phyloP scores from a whole-genome alignment of 2,888 invertebrate species.

The Caprella mutica region DNA sequence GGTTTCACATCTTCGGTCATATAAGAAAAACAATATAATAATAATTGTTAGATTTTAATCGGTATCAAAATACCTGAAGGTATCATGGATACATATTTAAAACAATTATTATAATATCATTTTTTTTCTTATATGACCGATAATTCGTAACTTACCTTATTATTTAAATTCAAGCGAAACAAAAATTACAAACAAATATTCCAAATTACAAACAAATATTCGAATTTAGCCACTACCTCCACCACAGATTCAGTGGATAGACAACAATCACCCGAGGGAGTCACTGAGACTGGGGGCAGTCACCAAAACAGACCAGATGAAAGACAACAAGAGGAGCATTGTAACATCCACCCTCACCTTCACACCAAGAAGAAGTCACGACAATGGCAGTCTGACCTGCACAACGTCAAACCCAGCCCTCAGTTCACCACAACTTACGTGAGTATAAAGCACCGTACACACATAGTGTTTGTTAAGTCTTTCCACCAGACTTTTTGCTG shows the following conservation, averaged over 20 bases:
- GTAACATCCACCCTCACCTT: constrained; percentile 40
- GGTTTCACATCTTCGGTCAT: too few relatives aligned
- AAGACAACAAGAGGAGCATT: constrained; percentile 40
- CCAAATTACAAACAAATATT: background rate
- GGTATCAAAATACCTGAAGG: background rate
- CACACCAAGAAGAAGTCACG: constrained; percentile 39
- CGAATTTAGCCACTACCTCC: background rate
- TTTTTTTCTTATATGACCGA: background rate
- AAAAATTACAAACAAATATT: background rate
- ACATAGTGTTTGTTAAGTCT: too few relatives aligned
- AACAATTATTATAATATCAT: background rate
- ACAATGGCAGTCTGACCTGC: constrained; percentile 41
- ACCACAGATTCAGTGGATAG: constrained; percentile 32
- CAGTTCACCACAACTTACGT: constrained; percentile 37
- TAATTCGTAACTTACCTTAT: background rate
- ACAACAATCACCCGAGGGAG: constrained; percentile 14
- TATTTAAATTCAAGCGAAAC: background rate
- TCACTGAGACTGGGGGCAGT: constrained; percentile 11
- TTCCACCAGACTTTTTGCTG: too few relatives aligned
- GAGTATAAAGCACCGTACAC: too few relatives aligned
- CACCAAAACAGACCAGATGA: constrained; percentile 16
- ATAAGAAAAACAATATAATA: background rate
- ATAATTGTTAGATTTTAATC: background rate
- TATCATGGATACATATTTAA: too few relatives aligned
- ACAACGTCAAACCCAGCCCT: constrained; percentile 40